Percentiles rank a stretch among this genome's conserved stretches.
Conservation (phyloP, 92 coral and sea anemone species). For the Siderastrea siderea region DNA sequence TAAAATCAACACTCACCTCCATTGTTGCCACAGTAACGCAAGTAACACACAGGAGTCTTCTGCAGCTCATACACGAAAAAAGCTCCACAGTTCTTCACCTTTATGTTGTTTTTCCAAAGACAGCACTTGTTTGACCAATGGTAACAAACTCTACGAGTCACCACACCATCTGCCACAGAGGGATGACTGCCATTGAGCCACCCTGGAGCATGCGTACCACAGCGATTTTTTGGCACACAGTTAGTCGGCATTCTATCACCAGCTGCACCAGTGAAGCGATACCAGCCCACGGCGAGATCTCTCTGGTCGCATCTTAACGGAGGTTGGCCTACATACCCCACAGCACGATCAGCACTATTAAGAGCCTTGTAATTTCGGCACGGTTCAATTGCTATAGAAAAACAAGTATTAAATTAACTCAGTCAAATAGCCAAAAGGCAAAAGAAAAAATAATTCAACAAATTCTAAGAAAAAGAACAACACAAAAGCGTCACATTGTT, state of each 20-base stretch:
- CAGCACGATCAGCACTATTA: not conserved
- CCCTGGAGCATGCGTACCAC: conserved; percentile 37
- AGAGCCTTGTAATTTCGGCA: not conserved
- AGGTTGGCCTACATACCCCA: not conserved
- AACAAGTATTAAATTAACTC: not conserved
- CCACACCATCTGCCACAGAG: conserved; percentile 4
- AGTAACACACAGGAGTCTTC: not conserved
- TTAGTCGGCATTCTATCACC: conserved; percentile 12
- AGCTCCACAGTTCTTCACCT: not conserved
- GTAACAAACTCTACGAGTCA: conserved; percentile 24
- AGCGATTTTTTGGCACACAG: not conserved
- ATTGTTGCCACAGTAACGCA: conserved; percentile 21
- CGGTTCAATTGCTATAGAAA: not conserved
- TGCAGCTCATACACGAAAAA: conserved; percentile 3
- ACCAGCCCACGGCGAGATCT: conserved; percentile 11
- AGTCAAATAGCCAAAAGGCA: not conserved
- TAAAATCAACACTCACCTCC: too few species aligned
- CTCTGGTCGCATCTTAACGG: not conserved
- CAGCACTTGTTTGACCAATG: conserved; percentile 27
- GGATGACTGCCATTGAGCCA: conserved; percentile 17
- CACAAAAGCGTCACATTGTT: too few species aligned
- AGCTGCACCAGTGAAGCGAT: conserved; percentile 10
- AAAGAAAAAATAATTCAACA: too few species aligned
- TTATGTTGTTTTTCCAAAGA: not conserved
- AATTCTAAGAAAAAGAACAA: too few species aligned